Evolutionary conservation across 2,113 vertebrate genomes (phyloP).

Genomic region (Ammodytes marinus): DNA sequence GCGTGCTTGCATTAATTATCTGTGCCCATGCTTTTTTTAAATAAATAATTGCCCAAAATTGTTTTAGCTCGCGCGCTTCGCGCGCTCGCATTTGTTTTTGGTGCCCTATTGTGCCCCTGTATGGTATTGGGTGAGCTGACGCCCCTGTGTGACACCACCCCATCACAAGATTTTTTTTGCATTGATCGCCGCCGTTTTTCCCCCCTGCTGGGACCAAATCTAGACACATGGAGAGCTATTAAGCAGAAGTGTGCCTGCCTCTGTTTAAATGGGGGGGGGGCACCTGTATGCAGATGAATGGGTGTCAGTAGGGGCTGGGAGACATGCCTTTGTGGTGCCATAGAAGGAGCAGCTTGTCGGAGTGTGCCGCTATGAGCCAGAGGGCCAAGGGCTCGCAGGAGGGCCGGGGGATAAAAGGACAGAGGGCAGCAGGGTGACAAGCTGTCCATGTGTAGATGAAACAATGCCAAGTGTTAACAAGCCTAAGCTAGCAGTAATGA

Average conservation of each 20-base stretch:
- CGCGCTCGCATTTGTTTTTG: no score
- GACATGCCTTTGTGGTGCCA: constrained; percentile 73
- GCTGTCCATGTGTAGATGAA: constrained; percentile 74
- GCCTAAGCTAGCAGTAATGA: constrained; percentile 69
- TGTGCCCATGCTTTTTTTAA: no score
- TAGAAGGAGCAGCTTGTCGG: constrained; percentile 81
- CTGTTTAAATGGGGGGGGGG: constrained; percentile 39
- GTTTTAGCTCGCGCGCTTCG: no score
- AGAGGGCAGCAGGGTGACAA: constrained; percentile 79
- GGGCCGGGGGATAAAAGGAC: constrained; percentile 66
- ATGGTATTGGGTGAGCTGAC: no score
- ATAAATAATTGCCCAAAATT: no score
- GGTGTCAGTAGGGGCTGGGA: constrained; percentile 40
- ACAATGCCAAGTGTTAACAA: constrained; percentile 81
- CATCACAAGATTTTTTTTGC: not conserved
- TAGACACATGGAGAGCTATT: constrained; percentile 51
- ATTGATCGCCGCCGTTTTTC: not conserved
- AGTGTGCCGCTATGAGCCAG: constrained; percentile 80
- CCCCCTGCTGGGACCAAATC: constrained; percentile 9
- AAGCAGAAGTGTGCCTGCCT: constrained; percentile 67
- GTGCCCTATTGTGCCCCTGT: no score
- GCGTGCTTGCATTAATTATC: no score
- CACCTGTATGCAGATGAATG: constrained; percentile 86
- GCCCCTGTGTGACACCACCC: no score
- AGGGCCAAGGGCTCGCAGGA: constrained; percentile 53